phyloP scores from a whole-genome alignment of 2,113 vertebrate species.

The Galbula dea region DNA sequence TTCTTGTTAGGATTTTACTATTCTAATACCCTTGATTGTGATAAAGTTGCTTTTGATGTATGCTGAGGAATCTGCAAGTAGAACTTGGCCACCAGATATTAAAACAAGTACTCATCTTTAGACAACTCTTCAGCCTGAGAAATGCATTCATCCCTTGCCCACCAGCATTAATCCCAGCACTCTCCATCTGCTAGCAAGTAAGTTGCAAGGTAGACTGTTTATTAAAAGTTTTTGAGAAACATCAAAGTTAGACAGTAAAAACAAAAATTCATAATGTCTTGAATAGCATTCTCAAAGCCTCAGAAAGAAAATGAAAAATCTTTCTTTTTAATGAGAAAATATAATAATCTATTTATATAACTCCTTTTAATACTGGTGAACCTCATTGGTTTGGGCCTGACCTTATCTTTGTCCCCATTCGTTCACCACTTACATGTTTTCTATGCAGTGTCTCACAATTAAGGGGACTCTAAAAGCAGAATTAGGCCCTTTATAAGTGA shows the following conservation, averaged over 20 bases:
- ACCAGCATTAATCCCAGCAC: neutral
- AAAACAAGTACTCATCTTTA: neutral
- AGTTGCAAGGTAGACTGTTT: neutral
- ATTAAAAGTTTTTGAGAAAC: neutral
- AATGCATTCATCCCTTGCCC: neutral
- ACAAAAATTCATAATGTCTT: neutral
- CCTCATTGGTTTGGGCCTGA: slow-evolving; percentile 3
- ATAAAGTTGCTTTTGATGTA: neutral
- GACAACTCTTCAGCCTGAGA: neutral
- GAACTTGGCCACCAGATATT: neutral
- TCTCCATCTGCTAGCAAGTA: neutral
- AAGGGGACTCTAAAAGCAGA: neutral
- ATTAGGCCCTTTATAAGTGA: neutral
- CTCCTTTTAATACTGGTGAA: neutral
- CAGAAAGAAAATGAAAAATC: neutral
- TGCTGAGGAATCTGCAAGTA: neutral
- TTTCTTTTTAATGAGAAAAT: slow-evolving; percentile 18
- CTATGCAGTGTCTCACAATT: neutral
- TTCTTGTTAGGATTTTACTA: neutral
- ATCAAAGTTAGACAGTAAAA: neutral
- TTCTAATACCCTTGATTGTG: neutral
- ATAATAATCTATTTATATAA: slow-evolving; percentile 21
- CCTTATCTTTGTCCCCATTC: slow-evolving; percentile 22
- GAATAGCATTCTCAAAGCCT: neutral
- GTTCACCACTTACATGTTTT: neutral